Evolutionary conservation across 92 coral and sea anemone species (phyloP), one percentile per base, ranked within the genome.

Genomic region (Epizoanthus illoricatus): DNA sequence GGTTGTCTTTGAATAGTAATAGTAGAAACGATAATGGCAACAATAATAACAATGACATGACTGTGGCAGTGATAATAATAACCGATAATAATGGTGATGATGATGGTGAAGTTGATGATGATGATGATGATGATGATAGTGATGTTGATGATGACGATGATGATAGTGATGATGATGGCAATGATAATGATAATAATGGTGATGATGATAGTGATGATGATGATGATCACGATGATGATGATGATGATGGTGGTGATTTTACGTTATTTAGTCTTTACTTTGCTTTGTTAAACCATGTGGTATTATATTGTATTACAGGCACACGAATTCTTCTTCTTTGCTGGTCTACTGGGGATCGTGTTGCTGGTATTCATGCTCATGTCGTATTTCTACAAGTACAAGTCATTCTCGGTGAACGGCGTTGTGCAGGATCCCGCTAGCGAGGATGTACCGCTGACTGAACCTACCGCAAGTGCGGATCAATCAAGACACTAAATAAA

Each of bases 301-400:
- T 71, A 10, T 42, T 61, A 40, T 52, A 68, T 71, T 87, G 47
- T 3, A 13, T 55, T 86, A 56, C 61, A 95, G 98, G 98, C 97
- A 7, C 75, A 87, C 80, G 98, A 95, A 79, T 95, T 95, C 84
- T 95, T 95, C 93, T 95, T 95, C 81, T 95, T 95, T 79, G 92
- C 98, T n/a, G 98, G 98, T 9, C 84, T 95, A 13, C 69, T 95
- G 79, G 89, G 87, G 5, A 74, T 91, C 23, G 98, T 95, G 17
- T 59, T 89, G 72, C 36, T 95, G 13, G 87, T 95, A 54, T 95
- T 95, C 20, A 88, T 87, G 59, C 28, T 93, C 49, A 95, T 95
- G 98, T 91, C 98, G 0, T 89, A 95, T 71, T 95, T 90, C 76
- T 95, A 95, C 88, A 89, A 91, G 52, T 95, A 95, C 85, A 95